phyloP scores from a whole-genome alignment of 1,140 invertebrate species.

The Apolygus lucorum region DNA sequence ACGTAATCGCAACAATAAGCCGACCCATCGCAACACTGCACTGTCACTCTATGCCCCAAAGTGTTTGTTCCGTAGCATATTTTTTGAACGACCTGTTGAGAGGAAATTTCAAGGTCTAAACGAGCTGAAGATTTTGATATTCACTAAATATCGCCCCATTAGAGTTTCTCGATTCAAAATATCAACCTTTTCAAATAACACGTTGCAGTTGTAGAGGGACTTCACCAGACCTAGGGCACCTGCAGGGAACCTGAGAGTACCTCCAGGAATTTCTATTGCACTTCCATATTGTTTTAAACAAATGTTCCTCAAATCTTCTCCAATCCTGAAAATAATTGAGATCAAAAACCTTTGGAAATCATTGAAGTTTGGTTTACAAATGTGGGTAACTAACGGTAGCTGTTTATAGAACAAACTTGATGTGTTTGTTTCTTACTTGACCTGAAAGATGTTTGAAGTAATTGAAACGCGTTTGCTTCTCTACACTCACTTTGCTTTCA shows the following conservation, averaged over 20 bases:
- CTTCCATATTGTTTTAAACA: conserved; percentile 26
- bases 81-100: conserved; percentile 1
- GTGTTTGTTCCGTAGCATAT: conserved; percentile 12
- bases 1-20: conserved; percentile 66
- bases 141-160: too few species aligned
- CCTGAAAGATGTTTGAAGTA: neutral
- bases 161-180: too few species aligned
- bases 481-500: conserved; percentile 45
- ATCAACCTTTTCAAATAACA: neutral
- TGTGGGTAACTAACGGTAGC: too few species aligned
- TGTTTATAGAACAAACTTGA: too few species aligned
- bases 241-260: conserved; percentile 21
- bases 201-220: neutral
- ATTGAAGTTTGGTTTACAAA: too few species aligned
- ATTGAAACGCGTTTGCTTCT: neutral
- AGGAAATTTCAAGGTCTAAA: too few species aligned
- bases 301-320: conserved; percentile 14
- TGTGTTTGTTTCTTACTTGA: too few species aligned
- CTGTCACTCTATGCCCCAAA: conserved; percentile 43
- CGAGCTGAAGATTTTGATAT: too few species aligned
- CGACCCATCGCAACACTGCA: conserved; percentile 62
- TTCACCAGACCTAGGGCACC: conserved; percentile 23
- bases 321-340: conserved; percentile 11
- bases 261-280: conserved; percentile 31
- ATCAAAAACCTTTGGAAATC: too few species aligned